A percentile compares a stretch with the other conserved stretches of the same genome.
Evolutionary conservation across 1,140 invertebrate genomes (phyloP).

Genomic region (Oryctes rhinoceros): DNA sequence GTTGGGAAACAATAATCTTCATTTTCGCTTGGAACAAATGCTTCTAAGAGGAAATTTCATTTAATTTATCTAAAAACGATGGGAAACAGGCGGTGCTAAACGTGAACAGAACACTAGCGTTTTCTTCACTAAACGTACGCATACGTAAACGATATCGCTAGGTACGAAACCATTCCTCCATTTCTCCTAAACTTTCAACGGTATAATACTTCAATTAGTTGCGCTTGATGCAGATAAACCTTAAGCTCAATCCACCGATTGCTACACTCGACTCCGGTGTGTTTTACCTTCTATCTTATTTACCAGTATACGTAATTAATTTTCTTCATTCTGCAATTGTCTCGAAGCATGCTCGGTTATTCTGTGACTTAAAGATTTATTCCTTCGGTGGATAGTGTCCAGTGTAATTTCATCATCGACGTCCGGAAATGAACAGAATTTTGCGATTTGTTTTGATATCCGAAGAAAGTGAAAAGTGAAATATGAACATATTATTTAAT

Average conservation of each 20-base stretch:
- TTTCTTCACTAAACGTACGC: neutral
- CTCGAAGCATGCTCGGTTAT: neutral
- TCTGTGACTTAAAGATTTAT: neutral
- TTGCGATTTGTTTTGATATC: too few species aligned
- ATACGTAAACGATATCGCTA: neutral
- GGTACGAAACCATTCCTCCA: conserved; percentile 4
- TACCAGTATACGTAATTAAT: neutral
- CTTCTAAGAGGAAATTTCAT: neutral
- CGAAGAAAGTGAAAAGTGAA: neutral
- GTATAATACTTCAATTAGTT: conserved; percentile 22
- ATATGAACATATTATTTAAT: neutral
- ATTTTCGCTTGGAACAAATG: too few species aligned
- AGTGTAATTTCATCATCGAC: neutral
- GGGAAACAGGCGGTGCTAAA: neutral
- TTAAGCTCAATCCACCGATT: neutral
- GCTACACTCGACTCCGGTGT: neutral
- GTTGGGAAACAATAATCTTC: too few species aligned
- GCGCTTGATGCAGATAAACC: conserved; percentile 26
- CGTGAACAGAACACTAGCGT: neutral
- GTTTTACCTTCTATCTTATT: neutral
- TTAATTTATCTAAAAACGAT: neutral
- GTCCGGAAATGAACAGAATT: neutral
- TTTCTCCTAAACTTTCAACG: conserved; percentile 36
- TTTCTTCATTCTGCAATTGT: neutral
- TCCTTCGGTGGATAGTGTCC: neutral